Percentiles rank a stretch among this genome's conserved stretches.
phyloP scores from a whole-genome alignment of 2,797 vertebrate species.

The Pagetopsis macropterus region DNA sequence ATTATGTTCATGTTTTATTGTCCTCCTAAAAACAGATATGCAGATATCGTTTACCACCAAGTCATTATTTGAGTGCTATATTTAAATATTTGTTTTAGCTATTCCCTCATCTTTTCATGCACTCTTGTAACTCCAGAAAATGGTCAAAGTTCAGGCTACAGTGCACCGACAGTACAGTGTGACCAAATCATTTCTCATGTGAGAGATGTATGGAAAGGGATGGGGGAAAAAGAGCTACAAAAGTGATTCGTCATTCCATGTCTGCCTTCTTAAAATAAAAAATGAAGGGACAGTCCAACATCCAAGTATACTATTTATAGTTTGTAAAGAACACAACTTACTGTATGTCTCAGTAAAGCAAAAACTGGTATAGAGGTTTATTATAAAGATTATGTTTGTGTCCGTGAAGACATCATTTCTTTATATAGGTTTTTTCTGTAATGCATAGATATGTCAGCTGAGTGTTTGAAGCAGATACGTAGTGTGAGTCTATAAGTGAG shows the following conservation, averaged over 20 bases:
- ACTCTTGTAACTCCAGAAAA: not conserved
- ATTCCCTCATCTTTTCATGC: not conserved
- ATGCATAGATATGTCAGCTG: slow-evolving; percentile 41
- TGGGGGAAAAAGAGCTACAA: not conserved
- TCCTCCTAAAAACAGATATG: too few species aligned
- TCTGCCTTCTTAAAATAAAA: not conserved
- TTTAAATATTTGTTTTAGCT: not conserved
- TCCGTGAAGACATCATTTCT: slow-evolving; percentile 22
- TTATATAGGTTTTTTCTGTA: slow-evolving; percentile 37
- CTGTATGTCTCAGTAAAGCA: not conserved
- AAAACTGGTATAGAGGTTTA: not conserved
- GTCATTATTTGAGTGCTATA: not conserved
- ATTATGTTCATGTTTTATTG: not conserved
- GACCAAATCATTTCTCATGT: not conserved
- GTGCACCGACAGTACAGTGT: not conserved
- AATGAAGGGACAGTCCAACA: not conserved
- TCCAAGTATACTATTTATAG: not conserved
- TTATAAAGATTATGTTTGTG: slow-evolving; percentile 1
- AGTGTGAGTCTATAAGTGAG: slow-evolving; percentile 58
- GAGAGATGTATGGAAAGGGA: not conserved
- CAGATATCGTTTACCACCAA: not conserved
- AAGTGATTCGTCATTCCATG: not conserved
- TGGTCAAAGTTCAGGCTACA: not conserved
- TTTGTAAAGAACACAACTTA: not conserved
- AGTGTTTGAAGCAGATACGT: slow-evolving; percentile 52